Conservation (phyloP, 2,888 invertebrate genomes). For the Drosophila dives region DNA sequence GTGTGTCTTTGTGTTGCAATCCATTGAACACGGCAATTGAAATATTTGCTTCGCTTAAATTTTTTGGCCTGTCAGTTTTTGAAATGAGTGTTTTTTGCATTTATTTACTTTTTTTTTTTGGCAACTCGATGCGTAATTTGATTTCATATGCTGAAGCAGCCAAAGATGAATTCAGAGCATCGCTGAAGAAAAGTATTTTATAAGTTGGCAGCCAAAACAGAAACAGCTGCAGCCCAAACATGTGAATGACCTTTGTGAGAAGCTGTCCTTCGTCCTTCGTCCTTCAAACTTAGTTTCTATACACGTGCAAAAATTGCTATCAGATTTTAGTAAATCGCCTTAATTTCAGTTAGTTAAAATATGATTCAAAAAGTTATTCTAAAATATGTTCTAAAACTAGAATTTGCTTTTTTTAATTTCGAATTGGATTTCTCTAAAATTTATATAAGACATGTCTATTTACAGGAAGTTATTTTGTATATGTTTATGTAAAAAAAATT, state of each 20-base stretch:
- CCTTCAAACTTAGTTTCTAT: constrained; percentile 9
- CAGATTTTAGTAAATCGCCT: background rate
- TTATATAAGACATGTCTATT: background rate
- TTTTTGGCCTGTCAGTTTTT: constrained; percentile 31
- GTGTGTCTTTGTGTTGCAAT: constrained; percentile 43
- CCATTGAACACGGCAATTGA: constrained; percentile 70
- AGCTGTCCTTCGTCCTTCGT: constrained; percentile 40
- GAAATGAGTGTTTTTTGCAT: constrained; percentile 26
- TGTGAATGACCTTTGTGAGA: constrained; percentile 68
- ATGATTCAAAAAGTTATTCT: background rate
- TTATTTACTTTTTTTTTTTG: background rate
- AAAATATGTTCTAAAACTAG: background rate
- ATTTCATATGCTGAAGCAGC: constrained; percentile 45
- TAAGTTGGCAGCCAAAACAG: constrained; percentile 9
- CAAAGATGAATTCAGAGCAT: constrained; percentile 8
- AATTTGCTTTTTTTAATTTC: background rate
- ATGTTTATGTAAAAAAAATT: too few species aligned
- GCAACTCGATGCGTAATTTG: constrained; percentile 39
- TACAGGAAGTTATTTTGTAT: too few species aligned
- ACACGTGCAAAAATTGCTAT: background rate
- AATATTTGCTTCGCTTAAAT: constrained; percentile 31
- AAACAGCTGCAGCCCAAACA: constrained; percentile 13
- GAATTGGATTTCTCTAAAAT: background rate
- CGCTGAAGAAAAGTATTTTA: constrained; percentile 9
- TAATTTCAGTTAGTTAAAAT: background rate